Base-by-base conservation (phyloP, 2,797 vertebrate genomes). In the Sebastes matsubarae region DNA sequence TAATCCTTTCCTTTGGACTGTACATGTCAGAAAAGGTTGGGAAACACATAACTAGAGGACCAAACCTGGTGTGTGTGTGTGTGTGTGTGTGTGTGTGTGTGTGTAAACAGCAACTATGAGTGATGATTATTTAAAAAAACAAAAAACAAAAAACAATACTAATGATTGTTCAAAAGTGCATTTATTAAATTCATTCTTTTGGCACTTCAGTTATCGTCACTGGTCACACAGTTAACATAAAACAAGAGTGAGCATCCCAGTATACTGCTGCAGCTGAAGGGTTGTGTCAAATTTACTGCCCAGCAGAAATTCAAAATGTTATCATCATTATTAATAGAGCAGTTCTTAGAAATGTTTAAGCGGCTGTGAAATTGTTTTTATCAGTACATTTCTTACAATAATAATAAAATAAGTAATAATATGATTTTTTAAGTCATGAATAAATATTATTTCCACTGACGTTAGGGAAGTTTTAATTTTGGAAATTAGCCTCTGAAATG, bases 261-360 rank as follows among this genome's bases (percentile, higher is more conserved):
- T 87, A 57, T 24, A 95, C 67, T 77, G 96, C 97, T 98, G 96
- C 96, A 96, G 93, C 95, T 97, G 95, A 96, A 97, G 96, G 96
- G 84, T 96, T 96, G 93, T 93, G 96, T 97, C 96, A 97, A 97
- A 97, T 96, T 98, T 97, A 99, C 98, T 99, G 98, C 97, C 98
- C 98, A 99, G 98, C 98, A 99, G 98, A 98, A 98, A 97, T 94
- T 92, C 73, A 84, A 88, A 92, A 88, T 82, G 83, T 91, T 90
- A 86, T 88, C 50, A 77, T 67, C 50, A 77, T 67, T 71, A 89
- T 89, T 94, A 87, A 94, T 70, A 86, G 90, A 93, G 92, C 86
- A 81, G 91, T 93, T 93, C 72, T 94, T 89, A 91, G 85, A 93
- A 93, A 92, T 70, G 90, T 94, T 94, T 92, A 90, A 89, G 87